Evolutionary conservation across 2,113 vertebrate genomes (phyloP).

Genomic region (Tachysurus vachellii): DNA sequence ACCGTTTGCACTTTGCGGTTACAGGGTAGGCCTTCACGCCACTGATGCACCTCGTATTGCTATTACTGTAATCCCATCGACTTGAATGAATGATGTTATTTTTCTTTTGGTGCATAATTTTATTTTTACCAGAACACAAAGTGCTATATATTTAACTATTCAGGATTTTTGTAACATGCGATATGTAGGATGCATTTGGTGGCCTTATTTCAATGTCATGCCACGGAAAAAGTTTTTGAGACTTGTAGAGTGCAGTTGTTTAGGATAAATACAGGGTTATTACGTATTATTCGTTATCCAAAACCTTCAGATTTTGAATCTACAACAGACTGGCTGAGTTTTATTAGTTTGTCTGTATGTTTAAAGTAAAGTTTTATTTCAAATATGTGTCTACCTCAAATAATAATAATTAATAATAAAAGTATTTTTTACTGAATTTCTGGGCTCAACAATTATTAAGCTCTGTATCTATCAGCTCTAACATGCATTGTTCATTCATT

Average conservation of each 20-base stretch:
- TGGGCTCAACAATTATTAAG: background rate
- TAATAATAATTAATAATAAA: conserved; percentile 61
- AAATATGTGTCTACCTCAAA: conserved; percentile 71
- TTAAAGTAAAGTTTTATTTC: conserved; percentile 55
- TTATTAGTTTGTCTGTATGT: conserved; percentile 64
- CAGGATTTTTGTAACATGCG: background rate
- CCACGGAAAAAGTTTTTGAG: conserved; percentile 3
- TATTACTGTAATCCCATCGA: background rate
- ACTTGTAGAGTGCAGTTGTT: conserved; percentile 26
- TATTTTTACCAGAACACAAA: background rate
- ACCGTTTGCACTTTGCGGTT: conserved; percentile 78
- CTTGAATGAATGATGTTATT: conserved; percentile 11
- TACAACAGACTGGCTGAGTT: conserved; percentile 64
- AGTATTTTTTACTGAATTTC: conserved; percentile 47
- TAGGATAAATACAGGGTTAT: conserved; percentile 34
- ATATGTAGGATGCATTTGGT: background rate
- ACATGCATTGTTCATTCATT: background rate
- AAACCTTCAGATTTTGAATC: conserved; percentile 24
- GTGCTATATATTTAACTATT: conserved; percentile 1
- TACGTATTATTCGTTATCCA: conserved; percentile 30
- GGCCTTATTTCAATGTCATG: background rate
- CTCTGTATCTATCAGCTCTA: background rate
- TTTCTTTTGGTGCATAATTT: background rate
- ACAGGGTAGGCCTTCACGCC: conserved; percentile 65
- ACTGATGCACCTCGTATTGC: conserved; percentile 4